These are phyloP conservation scores for Peucedramus taeniatus DNA, from an alignment of 2,113 vertebrate species.

Conservation along the genomic window DNA sequence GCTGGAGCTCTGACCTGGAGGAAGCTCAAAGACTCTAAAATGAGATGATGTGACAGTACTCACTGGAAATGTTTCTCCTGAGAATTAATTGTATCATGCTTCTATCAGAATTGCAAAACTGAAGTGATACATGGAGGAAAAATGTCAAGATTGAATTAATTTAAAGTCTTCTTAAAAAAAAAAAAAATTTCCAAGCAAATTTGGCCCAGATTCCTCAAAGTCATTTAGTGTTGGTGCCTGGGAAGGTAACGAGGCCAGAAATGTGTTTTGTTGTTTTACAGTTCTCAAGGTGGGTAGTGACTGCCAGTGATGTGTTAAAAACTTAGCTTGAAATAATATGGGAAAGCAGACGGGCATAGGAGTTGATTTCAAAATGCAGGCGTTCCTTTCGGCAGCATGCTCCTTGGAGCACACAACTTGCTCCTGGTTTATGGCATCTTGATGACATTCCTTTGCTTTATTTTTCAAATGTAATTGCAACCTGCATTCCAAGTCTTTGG, in stretches of 20 bases:
- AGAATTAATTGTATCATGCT: background rate
- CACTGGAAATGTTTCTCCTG: background rate
- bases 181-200: background rate
- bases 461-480: background rate
- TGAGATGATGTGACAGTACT: background rate
- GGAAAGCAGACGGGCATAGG: background rate
- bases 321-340: background rate
- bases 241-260: background rate
- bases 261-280: background rate
- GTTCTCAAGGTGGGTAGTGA: background rate
- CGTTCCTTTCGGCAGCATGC: background rate
- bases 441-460: background rate
- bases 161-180: background rate
- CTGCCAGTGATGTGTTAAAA: background rate
- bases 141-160: background rate
- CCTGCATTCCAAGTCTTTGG: background rate
- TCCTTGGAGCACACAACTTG: background rate
- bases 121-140: background rate
- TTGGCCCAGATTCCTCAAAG: background rate
- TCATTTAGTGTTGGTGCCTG: background rate
- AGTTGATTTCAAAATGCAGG: background rate
- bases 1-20: background rate
- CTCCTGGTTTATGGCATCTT: background rate
- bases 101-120: background rate
- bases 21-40: background rate